Evolutionary conservation across 2,888 invertebrate genomes (phyloP).

Genomic region (Rhagium mordax): DNA sequence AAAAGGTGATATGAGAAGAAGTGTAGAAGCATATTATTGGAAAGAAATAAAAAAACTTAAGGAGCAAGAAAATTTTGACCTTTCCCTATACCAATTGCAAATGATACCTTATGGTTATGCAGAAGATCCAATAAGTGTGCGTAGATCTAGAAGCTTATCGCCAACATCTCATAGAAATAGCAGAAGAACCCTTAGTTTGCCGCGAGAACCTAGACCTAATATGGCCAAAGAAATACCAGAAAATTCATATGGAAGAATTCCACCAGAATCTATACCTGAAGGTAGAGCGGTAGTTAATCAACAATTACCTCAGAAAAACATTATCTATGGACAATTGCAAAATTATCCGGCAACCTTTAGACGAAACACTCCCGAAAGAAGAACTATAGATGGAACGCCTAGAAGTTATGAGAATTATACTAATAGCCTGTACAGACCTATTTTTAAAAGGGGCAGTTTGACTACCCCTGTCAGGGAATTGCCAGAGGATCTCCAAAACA

Average conservation of each 20-base stretch:
- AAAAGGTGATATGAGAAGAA: constrained; percentile 74
- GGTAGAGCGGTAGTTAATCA: constrained; percentile 51
- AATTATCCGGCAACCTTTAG: constrained; percentile 51
- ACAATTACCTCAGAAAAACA: constrained; percentile 8
- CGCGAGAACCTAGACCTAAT: constrained; percentile 53
- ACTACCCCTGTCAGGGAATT: constrained; percentile 60
- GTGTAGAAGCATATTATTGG: constrained; percentile 80
- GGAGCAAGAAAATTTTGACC: constrained; percentile 75
- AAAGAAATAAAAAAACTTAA: constrained; percentile 78
- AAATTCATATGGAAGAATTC: constrained; percentile 38
- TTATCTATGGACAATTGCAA: constrained; percentile 14
- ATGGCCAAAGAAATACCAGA: constrained; percentile 12
- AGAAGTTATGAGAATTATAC: constrained; percentile 41
- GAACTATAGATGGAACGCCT: constrained; percentile 53
- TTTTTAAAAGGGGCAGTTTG: constrained; percentile 73
- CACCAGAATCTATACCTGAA: constrained; percentile 51
- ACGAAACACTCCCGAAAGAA: constrained; percentile 57
- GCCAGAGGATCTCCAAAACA: constrained; percentile 67
- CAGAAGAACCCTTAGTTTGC: constrained; percentile 69
- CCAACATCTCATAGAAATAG: constrained; percentile 67
- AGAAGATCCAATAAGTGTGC: constrained; percentile 62
- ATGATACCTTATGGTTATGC: constrained; percentile 59
- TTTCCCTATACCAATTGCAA: constrained; percentile 61
- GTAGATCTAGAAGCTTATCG: constrained; percentile 70
- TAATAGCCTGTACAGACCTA: constrained; percentile 65